phyloP scores from a whole-genome alignment of 2,888 invertebrate genomes.

The Pyrrhosoma nymphula region DNA sequence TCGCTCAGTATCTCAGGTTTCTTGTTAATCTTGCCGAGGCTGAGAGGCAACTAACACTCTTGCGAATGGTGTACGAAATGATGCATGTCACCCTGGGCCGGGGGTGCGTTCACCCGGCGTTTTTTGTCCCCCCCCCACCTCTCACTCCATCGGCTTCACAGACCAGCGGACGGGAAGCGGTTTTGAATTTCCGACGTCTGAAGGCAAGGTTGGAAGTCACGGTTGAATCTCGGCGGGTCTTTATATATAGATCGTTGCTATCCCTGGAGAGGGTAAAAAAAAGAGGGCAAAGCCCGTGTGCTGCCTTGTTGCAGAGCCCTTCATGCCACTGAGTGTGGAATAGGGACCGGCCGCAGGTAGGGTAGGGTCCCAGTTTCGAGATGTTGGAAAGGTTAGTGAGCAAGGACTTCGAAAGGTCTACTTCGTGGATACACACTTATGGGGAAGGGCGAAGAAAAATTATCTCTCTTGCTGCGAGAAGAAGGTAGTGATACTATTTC shows the following conservation, averaged over 20 bases:
- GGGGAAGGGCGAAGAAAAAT: background rate
- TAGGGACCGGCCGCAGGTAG: background rate
- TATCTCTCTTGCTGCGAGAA: background rate
- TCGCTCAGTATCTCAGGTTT: background rate
- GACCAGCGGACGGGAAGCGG: slow-evolving; percentile 56
- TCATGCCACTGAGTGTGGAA: background rate
- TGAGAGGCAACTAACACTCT: background rate
- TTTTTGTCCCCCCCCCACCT: slow-evolving; percentile 2
- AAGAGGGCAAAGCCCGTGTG: background rate
- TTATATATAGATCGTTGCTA: background rate
- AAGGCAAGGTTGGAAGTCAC: slow-evolving; percentile 26
- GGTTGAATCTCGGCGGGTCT: slow-evolving; percentile 15
- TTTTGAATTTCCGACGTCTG: slow-evolving; percentile 22
- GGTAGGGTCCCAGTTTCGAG: background rate
- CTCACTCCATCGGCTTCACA: slow-evolving; percentile 56
- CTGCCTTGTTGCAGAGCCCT: background rate
- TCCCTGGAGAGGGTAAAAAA: background rate
- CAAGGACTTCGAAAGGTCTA: background rate
- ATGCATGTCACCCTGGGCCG: slow-evolving; percentile 7
- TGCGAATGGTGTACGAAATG: background rate
- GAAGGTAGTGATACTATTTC: background rate
- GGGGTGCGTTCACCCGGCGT: slow-evolving; percentile 52
- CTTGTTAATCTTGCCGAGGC: background rate
- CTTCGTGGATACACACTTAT: background rate
- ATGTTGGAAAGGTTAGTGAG: slow-evolving; percentile 10